Evolutionary conservation across 2,797 vertebrate species (phyloP).

Genomic region (Hoplostethus atlanticus): DNA sequence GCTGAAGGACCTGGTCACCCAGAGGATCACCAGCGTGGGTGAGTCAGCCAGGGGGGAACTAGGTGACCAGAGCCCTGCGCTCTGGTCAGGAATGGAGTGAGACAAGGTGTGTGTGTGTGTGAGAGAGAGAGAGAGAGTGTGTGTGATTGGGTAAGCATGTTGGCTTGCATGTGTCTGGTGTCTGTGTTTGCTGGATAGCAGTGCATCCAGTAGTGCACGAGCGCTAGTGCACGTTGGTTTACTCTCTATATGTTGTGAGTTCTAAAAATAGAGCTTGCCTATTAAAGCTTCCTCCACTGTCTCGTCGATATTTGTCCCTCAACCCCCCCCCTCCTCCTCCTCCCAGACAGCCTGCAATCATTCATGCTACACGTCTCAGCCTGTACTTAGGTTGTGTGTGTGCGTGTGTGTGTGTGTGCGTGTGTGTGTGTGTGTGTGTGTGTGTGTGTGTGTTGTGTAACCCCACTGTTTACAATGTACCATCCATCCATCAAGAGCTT

Average conservation of each 20-base stretch:
- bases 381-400: slow-evolving; percentile 19
- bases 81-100: too few relatives aligned
- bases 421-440: slow-evolving; percentile 13
- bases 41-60: slow-evolving; percentile 65
- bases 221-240: background rate
- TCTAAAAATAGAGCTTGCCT: slow-evolving; percentile 18
- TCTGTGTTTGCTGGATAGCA: background rate
- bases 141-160: too few relatives aligned
- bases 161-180: too few relatives aligned
- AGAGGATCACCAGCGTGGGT: slow-evolving; percentile 96
- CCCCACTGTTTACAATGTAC: slow-evolving; percentile 32
- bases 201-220: background rate
- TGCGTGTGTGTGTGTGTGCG: slow-evolving; percentile 1
- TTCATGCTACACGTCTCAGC: slow-evolving; percentile 31
- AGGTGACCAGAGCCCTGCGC: background rate
- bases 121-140: too few relatives aligned
- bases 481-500: slow-evolving; percentile 35
- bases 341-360: slow-evolving; percentile 29
- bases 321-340: background rate
- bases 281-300: slow-evolving; percentile 15
- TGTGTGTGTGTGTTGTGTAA: slow-evolving; percentile 14
- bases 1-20: slow-evolving; percentile 89
- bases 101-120: too few relatives aligned
- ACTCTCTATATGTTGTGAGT: slow-evolving; percentile 5
- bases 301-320: slow-evolving; percentile 31